These are phyloP conservation scores for Nemoura dubitans DNA, from an alignment of 2,888 invertebrate species.

Conservation along the genomic window DNA sequence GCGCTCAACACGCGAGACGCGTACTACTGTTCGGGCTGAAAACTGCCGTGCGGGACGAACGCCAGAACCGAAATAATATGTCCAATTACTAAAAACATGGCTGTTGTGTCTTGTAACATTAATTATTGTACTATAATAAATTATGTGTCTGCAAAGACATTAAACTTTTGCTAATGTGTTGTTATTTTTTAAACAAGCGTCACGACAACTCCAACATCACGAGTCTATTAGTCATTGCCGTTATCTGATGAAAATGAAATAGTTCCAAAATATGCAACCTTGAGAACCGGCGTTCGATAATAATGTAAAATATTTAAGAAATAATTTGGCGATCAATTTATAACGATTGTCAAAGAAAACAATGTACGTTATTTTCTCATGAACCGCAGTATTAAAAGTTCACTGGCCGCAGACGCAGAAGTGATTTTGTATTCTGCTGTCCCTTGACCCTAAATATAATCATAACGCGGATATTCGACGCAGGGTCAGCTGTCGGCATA, in stretches of 20 bases:
- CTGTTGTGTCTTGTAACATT: not conserved
- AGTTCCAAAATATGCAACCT: not conserved
- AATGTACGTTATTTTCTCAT: not conserved
- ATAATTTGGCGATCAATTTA: not conserved
- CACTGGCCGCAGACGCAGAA: not conserved
- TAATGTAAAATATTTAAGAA: not conserved
- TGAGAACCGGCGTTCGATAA: not conserved
- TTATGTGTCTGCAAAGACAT: not conserved
- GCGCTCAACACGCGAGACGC: constrained; percentile 65
- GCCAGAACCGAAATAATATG: too few species aligned
- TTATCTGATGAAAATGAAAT: too few species aligned
- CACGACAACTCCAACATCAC: not conserved
- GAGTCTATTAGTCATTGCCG: too few species aligned
- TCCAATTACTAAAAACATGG: not conserved
- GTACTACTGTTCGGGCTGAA: constrained; percentile 62
- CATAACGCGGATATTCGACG: not conserved
- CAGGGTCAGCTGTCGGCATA: not conserved
- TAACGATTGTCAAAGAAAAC: not conserved
- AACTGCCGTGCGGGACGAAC: not conserved
- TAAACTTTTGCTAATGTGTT: not conserved
- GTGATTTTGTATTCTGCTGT: not conserved
- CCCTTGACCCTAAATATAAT: not conserved
- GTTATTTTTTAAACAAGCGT: not conserved
- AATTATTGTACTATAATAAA: not conserved
- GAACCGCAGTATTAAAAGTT: not conserved